These are phyloP conservation scores for Erannis defoliaria DNA, from an alignment of 2,888 invertebrate genomes.

Conservation along the genomic window DNA sequence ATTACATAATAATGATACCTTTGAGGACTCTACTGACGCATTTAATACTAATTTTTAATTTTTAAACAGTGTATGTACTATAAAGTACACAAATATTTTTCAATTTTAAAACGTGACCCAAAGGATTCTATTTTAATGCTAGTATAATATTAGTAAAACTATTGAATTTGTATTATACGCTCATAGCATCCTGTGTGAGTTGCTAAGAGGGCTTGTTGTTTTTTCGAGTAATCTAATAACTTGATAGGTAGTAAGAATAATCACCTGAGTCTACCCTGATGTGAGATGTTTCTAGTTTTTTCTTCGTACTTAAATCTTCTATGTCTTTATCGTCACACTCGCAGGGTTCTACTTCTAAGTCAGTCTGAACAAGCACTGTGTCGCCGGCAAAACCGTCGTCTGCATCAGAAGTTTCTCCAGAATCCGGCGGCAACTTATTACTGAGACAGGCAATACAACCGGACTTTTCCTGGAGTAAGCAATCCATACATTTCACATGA, in stretches of 20 bases:
- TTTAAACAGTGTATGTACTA: too few relatives aligned
- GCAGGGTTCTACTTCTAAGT: slow-evolving; percentile 40
- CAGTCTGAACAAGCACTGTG: slow-evolving; percentile 43
- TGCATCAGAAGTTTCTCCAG: slow-evolving; percentile 35
- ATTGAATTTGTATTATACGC: too few relatives aligned
- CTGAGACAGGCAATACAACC: slow-evolving; percentile 87
- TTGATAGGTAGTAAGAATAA: background rate
- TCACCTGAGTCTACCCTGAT: slow-evolving; percentile 73
- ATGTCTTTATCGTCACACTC: slow-evolving; percentile 42
- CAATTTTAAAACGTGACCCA: too few relatives aligned
- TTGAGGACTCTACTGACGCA: too few relatives aligned
- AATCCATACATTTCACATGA: slow-evolving; percentile 91
- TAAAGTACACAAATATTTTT: too few relatives aligned
- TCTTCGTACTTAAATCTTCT: slow-evolving; percentile 63
- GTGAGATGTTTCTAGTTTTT: slow-evolving; percentile 74
- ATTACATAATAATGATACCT: too few relatives aligned
- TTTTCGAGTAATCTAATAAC: background rate
- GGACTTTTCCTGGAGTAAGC: slow-evolving; percentile 89
- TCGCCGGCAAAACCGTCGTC: slow-evolving; percentile 46
- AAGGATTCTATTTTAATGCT: too few relatives aligned
- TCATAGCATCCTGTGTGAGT: too few relatives aligned
- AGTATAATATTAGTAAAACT: too few relatives aligned
- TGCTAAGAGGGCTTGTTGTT: background rate
- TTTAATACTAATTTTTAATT: too few relatives aligned
- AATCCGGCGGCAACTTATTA: slow-evolving; percentile 42